These are phyloP conservation scores for Salmo trutta DNA, from an alignment of 2,797 vertebrate species.

Conservation along the genomic window DNA sequence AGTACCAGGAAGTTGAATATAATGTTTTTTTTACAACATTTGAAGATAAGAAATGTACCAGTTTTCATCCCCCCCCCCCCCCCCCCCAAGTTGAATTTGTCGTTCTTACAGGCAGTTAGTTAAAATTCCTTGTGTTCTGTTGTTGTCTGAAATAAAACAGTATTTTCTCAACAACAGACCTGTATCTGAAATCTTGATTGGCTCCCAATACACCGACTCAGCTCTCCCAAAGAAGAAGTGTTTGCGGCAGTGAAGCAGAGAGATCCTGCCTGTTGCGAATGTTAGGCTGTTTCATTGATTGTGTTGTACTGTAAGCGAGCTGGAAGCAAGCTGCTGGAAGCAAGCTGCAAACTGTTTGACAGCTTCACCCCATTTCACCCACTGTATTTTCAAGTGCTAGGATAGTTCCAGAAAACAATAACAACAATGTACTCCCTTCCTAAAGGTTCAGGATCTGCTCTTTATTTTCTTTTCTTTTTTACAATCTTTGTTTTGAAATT, in stretches of 20 bases:
- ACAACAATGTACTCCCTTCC: not conserved
- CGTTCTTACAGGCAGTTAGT: not conserved
- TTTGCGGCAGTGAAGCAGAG: constrained; percentile 15
- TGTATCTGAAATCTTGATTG: constrained; percentile 1
- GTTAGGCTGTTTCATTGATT: constrained; percentile 46
- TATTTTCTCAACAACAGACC: not conserved
- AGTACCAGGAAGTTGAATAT: not conserved
- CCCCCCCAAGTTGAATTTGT: not conserved
- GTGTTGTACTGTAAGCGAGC: constrained; percentile 21
- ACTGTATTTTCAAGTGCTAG: constrained; percentile 11
- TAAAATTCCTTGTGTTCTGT: not conserved
- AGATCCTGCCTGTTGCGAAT: constrained; percentile 26
- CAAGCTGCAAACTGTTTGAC: constrained; percentile 25
- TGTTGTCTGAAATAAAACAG: not conserved
- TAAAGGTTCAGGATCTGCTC: not conserved
- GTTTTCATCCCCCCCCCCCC: too few relatives aligned
- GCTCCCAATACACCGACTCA: not conserved
- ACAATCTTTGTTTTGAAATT: constrained; percentile 41
- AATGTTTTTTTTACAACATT: not conserved
- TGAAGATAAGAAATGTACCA: too few relatives aligned
- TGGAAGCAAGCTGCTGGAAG: constrained; percentile 1
- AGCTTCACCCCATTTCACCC: constrained; percentile 29
- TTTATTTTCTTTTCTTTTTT: not conserved
- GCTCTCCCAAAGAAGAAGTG: not conserved
- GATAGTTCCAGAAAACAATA: constrained; percentile 16